Conservation (phyloP, 2,888 invertebrate species). For the Pandemis corylana region DNA sequence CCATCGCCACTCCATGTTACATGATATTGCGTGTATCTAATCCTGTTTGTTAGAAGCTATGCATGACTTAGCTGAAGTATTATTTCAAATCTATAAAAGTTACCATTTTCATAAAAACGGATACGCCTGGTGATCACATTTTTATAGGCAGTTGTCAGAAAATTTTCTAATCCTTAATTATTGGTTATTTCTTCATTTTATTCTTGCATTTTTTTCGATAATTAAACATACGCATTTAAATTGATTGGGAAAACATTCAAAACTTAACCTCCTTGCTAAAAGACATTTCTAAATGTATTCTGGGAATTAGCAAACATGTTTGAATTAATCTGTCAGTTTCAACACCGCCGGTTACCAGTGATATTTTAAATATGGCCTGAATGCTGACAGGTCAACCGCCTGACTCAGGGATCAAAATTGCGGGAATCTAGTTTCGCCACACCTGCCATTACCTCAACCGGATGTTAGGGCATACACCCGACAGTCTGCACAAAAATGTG, state of each 20-base stretch:
- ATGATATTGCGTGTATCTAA: conserved; percentile 32
- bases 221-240: too few species aligned
- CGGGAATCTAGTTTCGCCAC: conserved; percentile 46
- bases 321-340: neutral
- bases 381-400: conserved; percentile 42
- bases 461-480: conserved; percentile 54
- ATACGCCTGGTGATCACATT: neutral
- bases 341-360: conserved; percentile 2
- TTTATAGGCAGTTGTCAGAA: neutral
- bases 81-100: neutral
- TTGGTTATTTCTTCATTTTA: neutral
- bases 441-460: conserved; percentile 52
- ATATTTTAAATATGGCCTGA: conserved; percentile 47
- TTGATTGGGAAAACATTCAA: neutral
- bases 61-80: neutral
- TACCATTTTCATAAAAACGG: neutral
- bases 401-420: conserved; percentile 45
- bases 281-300: neutral
- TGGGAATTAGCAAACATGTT: neutral
- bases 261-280: neutral
- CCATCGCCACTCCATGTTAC: conserved; percentile 14
- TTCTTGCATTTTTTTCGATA: too few species aligned
- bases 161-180: neutral
- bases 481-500: conserved; percentile 47
- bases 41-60: conserved; percentile 8